Evolutionary conservation across 2,888 invertebrate genomes (phyloP), one percentile per base, ranked within the genome.

Genomic region (Trissoscelio sp.): DNA sequence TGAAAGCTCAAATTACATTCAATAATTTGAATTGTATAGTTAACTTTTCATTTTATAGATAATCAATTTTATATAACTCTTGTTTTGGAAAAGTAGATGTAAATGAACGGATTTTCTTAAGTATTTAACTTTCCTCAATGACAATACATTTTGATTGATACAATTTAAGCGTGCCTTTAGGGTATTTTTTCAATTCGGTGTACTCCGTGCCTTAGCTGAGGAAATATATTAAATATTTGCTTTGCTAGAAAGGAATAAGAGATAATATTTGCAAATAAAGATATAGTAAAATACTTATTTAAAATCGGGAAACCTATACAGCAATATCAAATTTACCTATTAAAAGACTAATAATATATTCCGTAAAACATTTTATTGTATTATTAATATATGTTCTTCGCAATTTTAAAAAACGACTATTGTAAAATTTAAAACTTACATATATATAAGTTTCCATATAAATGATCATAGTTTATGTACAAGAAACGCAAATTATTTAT

Each of bases 191-290:
- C 60, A 74, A 84, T 83, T 84, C 85, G 78, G 84, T 89, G 88
- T 88, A 88, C 72, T 64, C 78, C 88, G 90, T 91, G 91, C 91
- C 91, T 91, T 91, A 91, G 89, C 85, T 83, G 66, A 79, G 62
- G 81, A 79, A 77, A 79, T 67, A 60, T 70, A 22, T 42, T n/a
- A 42, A 53, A 9, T 44, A 48, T 18, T 70, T 79, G 79, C 79
- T 79, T 80, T 81, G 44, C 44, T 51, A 55, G 60, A 58, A 77
- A 79, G 62, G 66, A 79, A 55, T 79, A 51, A 72, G 42, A 39
- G 79, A 81, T 28, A 22, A 66, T 22, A 55, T 66, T 42, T 62
- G 14, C n/a, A 37, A 12, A 24, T 46, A 12, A 34, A 44, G 7
- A 22, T 53, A 37, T 16, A 58, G 12, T 22, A 14, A 42, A 39